Conservation (phyloP, 2,888 invertebrate species). For the Saturnia pavonia region DNA sequence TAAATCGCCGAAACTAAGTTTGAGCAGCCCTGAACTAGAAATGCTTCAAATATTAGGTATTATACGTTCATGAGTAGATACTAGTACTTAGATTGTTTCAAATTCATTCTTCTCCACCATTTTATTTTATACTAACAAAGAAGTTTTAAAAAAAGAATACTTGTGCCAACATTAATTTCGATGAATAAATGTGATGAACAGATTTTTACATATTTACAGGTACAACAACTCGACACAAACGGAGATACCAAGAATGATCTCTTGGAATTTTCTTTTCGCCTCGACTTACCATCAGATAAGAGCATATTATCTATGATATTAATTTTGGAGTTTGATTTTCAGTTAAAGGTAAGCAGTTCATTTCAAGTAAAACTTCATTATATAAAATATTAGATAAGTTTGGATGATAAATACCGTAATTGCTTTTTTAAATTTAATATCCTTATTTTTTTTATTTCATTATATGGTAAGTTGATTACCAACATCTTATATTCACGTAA, state of each 20-base stretch:
- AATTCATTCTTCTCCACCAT: no score
- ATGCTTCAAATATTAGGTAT: no score
- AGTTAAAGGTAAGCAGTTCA: conserved; percentile 77
- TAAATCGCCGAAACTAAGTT: no score
- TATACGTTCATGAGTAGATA: no score
- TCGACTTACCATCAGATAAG: conserved; percentile 77
- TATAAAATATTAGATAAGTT: not conserved
- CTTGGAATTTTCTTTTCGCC: conserved; percentile 79
- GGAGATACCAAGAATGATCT: conserved; percentile 84
- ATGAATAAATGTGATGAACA: not conserved
- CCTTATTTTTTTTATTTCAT: no score
- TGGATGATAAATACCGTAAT: not conserved
- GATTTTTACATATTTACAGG: conserved; percentile 64
- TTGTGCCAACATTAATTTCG: not conserved
- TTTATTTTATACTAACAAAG: not conserved
- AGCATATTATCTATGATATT: conserved; percentile 81
- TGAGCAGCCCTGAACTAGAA: no score
- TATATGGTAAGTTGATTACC: no score
- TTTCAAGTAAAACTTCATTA: not conserved
- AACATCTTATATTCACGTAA: no score
- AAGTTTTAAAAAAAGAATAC: not conserved
- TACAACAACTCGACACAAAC: conserved; percentile 85
- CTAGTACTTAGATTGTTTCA: no score
- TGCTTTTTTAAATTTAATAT: not conserved
- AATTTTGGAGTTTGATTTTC: conserved; percentile 82